Percentiles rank a stretch among this genome's conserved stretches.
phyloP scores from a whole-genome alignment of 1,140 invertebrate genomes.

The Heliothis subflexa region DNA sequence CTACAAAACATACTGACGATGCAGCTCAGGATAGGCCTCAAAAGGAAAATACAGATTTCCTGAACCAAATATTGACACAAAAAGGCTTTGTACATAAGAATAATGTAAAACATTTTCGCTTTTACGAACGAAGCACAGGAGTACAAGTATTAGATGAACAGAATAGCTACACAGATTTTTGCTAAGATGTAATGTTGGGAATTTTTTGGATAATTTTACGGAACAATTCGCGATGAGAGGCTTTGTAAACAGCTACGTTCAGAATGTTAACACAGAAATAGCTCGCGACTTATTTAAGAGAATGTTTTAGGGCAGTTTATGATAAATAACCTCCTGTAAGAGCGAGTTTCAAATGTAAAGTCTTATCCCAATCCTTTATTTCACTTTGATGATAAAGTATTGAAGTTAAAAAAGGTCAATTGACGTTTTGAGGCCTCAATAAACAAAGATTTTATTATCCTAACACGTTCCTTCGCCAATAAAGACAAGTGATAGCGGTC shows the following conservation, averaged over 20 bases:
- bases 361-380: background rate
- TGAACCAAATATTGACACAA: constrained; percentile 36
- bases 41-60: constrained; percentile 41
- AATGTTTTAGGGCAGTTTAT: constrained; percentile 12
- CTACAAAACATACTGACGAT: constrained; percentile 20
- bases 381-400: background rate
- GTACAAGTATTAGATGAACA: constrained; percentile 22
- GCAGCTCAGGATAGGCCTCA: constrained; percentile 23
- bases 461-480: background rate
- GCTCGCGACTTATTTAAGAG: constrained; percentile 1
- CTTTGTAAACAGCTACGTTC: constrained; percentile 4
- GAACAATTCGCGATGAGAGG: constrained; percentile 9
- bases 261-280: constrained; percentile 19
- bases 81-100: constrained; percentile 43
- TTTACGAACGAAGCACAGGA: background rate
- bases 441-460: constrained; percentile 32
- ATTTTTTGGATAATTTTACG: constrained; percentile 15
- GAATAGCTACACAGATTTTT: constrained; percentile 13
- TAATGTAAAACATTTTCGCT: constrained; percentile 36
- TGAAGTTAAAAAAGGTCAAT: background rate
- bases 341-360: too few relatives aligned
- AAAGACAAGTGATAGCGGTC: constrained; percentile 19
- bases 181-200: constrained; percentile 10
- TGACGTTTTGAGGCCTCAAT: constrained; percentile 3
- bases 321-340: background rate